Base-by-base conservation (phyloP, 2,113 vertebrate genomes). In the Megaceryle maxima region DNA sequence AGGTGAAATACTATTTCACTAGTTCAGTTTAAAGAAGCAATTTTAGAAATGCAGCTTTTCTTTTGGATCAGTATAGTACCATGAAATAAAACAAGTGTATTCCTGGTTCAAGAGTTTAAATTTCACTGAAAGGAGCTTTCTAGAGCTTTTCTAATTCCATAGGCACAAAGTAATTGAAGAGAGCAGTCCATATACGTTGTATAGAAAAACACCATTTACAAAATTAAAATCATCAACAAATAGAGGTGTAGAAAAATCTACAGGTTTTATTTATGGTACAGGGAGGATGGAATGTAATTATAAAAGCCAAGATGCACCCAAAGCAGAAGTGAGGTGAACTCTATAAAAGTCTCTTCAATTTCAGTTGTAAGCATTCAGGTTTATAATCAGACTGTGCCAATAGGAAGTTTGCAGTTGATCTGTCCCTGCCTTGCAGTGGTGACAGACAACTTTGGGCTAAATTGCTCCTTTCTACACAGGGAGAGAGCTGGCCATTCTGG, bases 281-380 rank as follows among this genome's bases (percentile, higher is more conserved):
- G 91, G 33, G 78, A 92, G 22, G 31, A 83, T 87, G 94, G 96
- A 96, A 93, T 91, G 81, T 93, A 92, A 91, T 87, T 94, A 87
- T 63, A 85, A 69, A 94, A 92, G 86, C 83, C 83, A 92, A 85
- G 56, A 92, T 89, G 78, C 87, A 84, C 63, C 93, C 28, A 39
- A 79, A 91, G 90, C 62, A 85, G 55, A 69, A 88, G 55, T 8
- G 22, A 95, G 37, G 80, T 68, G 84, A 90, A 53, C 79, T 90
- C 43, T 94, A 24, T 31, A 77, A n/a, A 87, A 76, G n/a, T 75
- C 18, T 68, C 60, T 87, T 53, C 0, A 20, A 41, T 46, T 67
- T 92, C 33, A 57, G 16, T 46, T 75, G 77, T 66, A 76, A 72
- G 16, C 22, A 29, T 53, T 62, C 26, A 35, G 31, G 18, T 77